Evolutionary conservation across 2,797 vertebrate species (phyloP), one percentile per base, ranked within the genome.

Genomic region (Coregonus suidteri): DNA sequence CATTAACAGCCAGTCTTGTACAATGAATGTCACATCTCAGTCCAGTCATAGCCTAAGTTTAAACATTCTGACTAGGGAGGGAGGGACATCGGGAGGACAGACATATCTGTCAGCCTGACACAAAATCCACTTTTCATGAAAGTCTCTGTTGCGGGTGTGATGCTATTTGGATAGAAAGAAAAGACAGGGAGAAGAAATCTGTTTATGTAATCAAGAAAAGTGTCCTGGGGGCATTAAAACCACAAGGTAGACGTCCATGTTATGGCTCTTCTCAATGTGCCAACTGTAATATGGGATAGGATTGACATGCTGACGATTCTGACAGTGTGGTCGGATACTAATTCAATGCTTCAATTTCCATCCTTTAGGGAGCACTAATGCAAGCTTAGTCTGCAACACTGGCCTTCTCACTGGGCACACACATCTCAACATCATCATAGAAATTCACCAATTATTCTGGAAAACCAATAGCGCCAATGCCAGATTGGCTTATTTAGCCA

Each of bases 1-100:
- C 90, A 91, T 93, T 92, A 91, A 87, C 77, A 76, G 71, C 87
- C 78, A 86, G 90, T 87, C 88, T 81, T 90, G 90, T 64, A 89
- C 74, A 62, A 82, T 76, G 76, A 86, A 87, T 78, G 87, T 90
- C 87, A 88, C 89, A 88, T 90, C 92, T 90, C 81, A 86, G 80
- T 85, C 77, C 81, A 83, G 54, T 76, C 81, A 82, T 77, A 81
- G 80, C 54, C 47, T n/a, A 25, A 47, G 69, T 82, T 84, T 81
- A 77, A 85, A 83, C 77, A 62, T 81, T 80, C 87, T 87, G 84
- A 83, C 79, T 74, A 75, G 74, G 68, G 81, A 81, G 81, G 73
- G 78, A 74, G 81, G 76, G 79, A 62, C 25, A 1, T 73, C 1
- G 34, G 15, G 31, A 35, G 3, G 16, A 13, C 52, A 37, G 6